Base-by-base conservation (phyloP, 2,113 vertebrate species). In the Chaenocephalus aceratus region DNA sequence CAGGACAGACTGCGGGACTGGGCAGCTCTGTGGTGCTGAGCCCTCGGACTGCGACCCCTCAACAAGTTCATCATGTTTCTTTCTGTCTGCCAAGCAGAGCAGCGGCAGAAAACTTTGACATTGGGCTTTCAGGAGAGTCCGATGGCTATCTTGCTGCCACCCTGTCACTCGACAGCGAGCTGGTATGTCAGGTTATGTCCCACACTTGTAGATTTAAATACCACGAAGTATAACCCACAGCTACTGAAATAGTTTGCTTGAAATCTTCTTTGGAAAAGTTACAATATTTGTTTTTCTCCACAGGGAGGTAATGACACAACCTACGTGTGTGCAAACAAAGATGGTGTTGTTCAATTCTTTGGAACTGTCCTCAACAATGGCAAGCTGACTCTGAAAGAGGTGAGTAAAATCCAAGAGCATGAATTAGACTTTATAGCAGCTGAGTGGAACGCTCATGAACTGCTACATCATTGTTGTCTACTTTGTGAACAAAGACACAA, bases 321-420 rank as follows among this genome's bases (percentile, higher is more conserved):
- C 21, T 94, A 89, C 45, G 16, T 92, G 18, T 93, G 92, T 14
- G 88, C 86, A n/a, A 91, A 89, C 0, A 4, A 77, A 54, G 83
- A 78, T 0, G 12, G 58, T 0, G 0, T 0, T 0, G n/a, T 90
- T 0, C 1, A 0, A 3, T 92, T 93, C 59, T 26, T 88, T 10
- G 2, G 44, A 1, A n/a, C 80, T 23, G 0, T 36, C 6, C 30
- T 88, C 15, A 2, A 53, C 45, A 81, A 79, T 9, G 7, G 7
- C 6, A 0, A 0, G 4, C 68, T 26, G 26, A 84, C 2, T 49
- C 0, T 0, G 0, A 36, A 2, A 58, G 0, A 0, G 14, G 93
- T 94, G 16, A 36, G 36, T 36, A 5, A 36, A 36, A 36, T 36
- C 36, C 36, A 36, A 36, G 5, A 36, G 36, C 36, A 36, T 36